Conservation (phyloP, 2,113 vertebrate species). For the Burhinus oedicnemus region DNA sequence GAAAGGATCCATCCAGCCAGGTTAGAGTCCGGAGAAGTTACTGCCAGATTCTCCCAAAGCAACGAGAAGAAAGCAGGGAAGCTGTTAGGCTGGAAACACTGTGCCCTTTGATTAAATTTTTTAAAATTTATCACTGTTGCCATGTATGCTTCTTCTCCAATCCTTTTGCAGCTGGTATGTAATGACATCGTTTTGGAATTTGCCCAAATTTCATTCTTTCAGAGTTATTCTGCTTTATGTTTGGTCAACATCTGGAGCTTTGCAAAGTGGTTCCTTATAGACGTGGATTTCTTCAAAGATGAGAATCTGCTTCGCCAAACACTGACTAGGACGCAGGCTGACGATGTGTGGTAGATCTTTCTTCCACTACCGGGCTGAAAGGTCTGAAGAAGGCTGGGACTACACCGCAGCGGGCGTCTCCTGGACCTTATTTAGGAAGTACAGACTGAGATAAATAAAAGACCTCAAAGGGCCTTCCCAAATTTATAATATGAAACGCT, state of each 20-base stretch:
- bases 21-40: background rate
- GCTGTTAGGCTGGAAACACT: background rate
- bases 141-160: background rate
- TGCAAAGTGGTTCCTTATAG: background rate
- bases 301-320: accelerated
- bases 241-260: background rate
- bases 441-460: background rate
- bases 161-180: background rate
- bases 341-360: background rate
- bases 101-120: too few relatives aligned
- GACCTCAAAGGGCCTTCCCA: background rate
- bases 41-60: background rate
- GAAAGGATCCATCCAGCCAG: background rate
- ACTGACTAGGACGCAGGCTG: accelerated
- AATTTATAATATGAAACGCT: background rate
- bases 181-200: background rate
- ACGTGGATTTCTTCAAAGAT: background rate
- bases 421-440: background rate
- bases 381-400: background rate
- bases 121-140: background rate
- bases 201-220: background rate
- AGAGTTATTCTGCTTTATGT: background rate
- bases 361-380: background rate
- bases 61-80: background rate
- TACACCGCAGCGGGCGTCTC: background rate